Evolutionary conservation across 2,888 invertebrate species (phyloP), one percentile per base, ranked within the genome.

Genomic region (Automeris io): DNA sequence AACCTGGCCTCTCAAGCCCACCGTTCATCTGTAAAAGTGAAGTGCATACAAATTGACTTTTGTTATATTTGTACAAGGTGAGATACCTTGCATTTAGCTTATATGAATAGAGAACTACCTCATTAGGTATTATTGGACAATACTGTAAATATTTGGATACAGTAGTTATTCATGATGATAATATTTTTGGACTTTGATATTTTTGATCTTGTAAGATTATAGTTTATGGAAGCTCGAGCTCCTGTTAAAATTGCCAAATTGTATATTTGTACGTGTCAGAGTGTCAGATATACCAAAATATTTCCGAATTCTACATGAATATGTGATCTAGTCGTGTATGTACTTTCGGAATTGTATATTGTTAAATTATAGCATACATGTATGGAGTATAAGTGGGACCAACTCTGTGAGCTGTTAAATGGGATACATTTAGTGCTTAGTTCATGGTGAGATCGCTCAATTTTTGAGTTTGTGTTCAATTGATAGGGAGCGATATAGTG

Each of bases 231-330:
- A 60, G 57, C 61, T 54, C 50, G 59, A 57, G 62, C 67, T 60
- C 60, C 45, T 42, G 61, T 61, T 65, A 57, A 63, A 67, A 72
- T 81, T 79, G 82, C 83, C 83, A 82, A 82, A 82, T 79, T 78
- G 72, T 81, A 71, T 74, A 71, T 73, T 73, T 70, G 74, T 78
- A 75, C 50, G 71, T 76, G 62, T 74, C 67, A 67, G 78, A 73
- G 71, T 76, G 62, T 74, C 67, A 67, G 78, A 73, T 81, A 77
- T 82, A 82, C 82, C 83, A 82, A 83, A 85, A 78, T 80, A 58
- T 73, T 85, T 86, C 86, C 85, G 86, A 86, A 86, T 81, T 81
- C 83, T 86, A 73, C 86, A 86, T 86, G 86, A 83, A 82, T 77
- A 85, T 81, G 73, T 79, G 74, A 85, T 86, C 86, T 86, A 86